Conservation (phyloP, 2,888 invertebrate genomes). For the Drosophila monieri region DNA sequence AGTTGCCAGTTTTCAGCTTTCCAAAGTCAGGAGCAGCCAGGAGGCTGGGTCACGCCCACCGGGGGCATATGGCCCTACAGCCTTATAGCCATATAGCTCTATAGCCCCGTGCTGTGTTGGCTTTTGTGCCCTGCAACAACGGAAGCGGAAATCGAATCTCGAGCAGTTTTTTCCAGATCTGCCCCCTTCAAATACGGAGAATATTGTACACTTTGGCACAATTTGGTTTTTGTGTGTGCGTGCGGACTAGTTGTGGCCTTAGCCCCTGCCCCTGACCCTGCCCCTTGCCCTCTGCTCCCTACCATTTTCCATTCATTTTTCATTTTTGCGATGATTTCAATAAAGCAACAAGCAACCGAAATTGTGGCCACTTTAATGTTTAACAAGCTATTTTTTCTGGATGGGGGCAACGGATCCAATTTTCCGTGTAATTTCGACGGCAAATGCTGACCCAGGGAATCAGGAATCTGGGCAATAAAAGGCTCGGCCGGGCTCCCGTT, state of each 20-base stretch:
- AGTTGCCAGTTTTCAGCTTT: conserved; percentile 19
- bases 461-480: conserved; percentile 30
- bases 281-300: neutral
- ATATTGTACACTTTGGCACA: conserved; percentile 36
- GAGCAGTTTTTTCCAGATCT: conserved; percentile 55
- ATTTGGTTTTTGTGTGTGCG: conserved; percentile 7
- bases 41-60: conserved; percentile 38
- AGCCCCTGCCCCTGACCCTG: neutral
- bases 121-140: conserved; percentile 66
- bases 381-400: conserved; percentile 50
- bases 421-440: conserved; percentile 63
- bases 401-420: conserved; percentile 54
- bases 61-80: conserved; percentile 5
- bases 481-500: conserved; percentile 9
- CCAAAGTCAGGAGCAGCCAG: conserved; percentile 6
- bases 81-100: neutral
- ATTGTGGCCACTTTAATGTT: conserved; percentile 67
- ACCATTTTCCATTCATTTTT: conserved; percentile 28
- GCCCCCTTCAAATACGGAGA: conserved; percentile 26
- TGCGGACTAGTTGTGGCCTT: conserved; percentile 13
- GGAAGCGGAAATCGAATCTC: conserved; percentile 79
- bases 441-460: conserved; percentile 55
- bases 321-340: conserved; percentile 36
- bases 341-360: conserved; percentile 43
- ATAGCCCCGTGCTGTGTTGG: conserved; percentile 41